Conservation (phyloP, 1,140 invertebrate species). For the Colletes gigas region DNA sequence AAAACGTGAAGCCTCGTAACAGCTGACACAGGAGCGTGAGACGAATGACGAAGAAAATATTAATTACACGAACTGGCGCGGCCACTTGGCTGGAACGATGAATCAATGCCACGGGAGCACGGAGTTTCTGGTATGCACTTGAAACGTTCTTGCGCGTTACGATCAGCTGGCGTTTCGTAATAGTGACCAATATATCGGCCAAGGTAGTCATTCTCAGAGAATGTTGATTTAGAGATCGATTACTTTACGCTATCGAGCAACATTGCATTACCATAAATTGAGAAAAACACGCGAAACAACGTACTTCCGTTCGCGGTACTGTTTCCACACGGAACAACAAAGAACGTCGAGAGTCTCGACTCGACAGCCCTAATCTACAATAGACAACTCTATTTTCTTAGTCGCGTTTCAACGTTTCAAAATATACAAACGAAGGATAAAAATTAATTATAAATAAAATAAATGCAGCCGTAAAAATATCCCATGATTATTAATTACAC, state of each 20-base stretch:
- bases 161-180: neutral
- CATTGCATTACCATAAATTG: neutral
- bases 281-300: neutral
- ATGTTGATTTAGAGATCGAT: conserved; percentile 21
- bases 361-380: no score
- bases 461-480: no score
- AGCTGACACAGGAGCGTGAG: neutral
- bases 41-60: neutral
- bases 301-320: neutral
- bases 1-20: neutral
- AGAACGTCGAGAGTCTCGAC: no score
- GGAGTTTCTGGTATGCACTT: neutral
- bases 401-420: no score
- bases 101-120: neutral
- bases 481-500: no score
- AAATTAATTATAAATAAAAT: no score
- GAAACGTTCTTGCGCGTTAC: neutral
- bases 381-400: no score
- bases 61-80: conserved; percentile 1
- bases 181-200: conserved; percentile 16
- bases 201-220: neutral
- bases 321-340: no score
- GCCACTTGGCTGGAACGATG: neutral
- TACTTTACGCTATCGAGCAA: neutral
- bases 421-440: no score